These are phyloP conservation scores for Eupeodes latifasciatus DNA, from an alignment of 2,888 invertebrate species.

Conservation along the genomic window DNA sequence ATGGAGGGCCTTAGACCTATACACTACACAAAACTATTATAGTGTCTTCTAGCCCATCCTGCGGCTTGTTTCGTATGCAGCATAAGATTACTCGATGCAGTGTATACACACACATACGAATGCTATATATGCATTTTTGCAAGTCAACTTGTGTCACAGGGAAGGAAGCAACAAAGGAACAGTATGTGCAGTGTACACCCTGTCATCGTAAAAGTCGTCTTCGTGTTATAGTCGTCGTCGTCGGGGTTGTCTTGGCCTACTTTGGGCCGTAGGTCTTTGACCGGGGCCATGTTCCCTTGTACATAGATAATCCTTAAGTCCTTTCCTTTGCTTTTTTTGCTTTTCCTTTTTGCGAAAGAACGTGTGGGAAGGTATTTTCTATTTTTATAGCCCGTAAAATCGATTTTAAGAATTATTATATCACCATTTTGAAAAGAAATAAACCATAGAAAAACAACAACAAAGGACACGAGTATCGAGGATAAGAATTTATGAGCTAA, in stretches of 20 bases:
- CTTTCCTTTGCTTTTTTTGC: constrained; percentile 8
- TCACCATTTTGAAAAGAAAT: constrained; percentile 45
- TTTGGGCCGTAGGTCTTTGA: constrained; percentile 70
- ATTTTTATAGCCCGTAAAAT: constrained; percentile 51
- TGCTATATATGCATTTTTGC: constrained; percentile 59
- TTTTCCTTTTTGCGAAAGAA: constrained; percentile 23
- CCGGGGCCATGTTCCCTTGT: constrained; percentile 55
- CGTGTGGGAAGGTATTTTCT: constrained; percentile 31
- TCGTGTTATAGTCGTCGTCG: constrained; percentile 30
- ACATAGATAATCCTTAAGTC: constrained; percentile 66
- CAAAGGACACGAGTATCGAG: constrained; percentile 7
- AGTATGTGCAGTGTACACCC: constrained; percentile 56
- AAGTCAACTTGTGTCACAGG: constrained; percentile 58
- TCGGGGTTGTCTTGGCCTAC: constrained; percentile 69
- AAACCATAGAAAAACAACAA: neutral
- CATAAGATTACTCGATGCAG: constrained; percentile 27
- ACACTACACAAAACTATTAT: neutral
- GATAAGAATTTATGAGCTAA: constrained; percentile 52
- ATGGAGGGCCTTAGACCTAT: constrained; percentile 2
- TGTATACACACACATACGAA: too few relatives aligned
- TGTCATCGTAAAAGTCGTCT: constrained; percentile 53
- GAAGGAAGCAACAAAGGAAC: constrained; percentile 64
- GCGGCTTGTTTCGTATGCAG: constrained; percentile 6
- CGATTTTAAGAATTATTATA: constrained; percentile 72
- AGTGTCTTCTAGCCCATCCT: constrained; percentile 16